Base-by-base conservation (phyloP, 2,797 vertebrate genomes). In the Anabas testudineus region DNA sequence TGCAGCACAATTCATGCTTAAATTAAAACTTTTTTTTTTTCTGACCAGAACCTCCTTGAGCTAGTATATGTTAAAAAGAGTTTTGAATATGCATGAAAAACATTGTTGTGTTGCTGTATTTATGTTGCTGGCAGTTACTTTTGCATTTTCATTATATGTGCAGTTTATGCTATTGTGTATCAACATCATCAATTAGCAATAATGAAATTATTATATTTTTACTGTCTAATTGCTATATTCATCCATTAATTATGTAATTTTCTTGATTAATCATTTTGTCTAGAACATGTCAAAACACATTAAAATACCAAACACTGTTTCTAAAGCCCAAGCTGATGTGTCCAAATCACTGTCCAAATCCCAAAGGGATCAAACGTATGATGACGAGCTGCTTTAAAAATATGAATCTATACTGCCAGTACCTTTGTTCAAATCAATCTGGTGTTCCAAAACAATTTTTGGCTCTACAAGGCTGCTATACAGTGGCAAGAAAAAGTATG, bases 1-100 rank as follows among this genome's bases (percentile, higher is more conserved):
- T 67, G 60, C 62, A 26, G 65, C 60, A 75, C 26, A 76, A 65
- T 75, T 59, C 2, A 42, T 24, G 24, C 30, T 34, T 24, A 22
- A 42, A 45, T 3, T 19, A n/a, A 18, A 42, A n/a, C 8, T 22
- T 36, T 12, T 19, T 55, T 57, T 66, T 19, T 18, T 53, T 63
- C 60, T 74, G 47, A 48, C 59, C 70, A 65, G 28, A 68, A 32
- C 24, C 58, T 64, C 39, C 8, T 39, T 37, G 22, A 67, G 15
- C 22, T 45, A 39, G 32, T 46, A 34, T 19, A 54, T 15, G 14
- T 32, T n/a, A 53, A 42, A 61, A 52, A 43, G 26, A 53, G 41
- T 24, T 36, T 45, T 62, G 39, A 46, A 48, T 52, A 59, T 62
- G 45, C n/a, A 34, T 58, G 18, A 57, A 46, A n/a, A 54, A 8